Conservation (phyloP, 2,888 invertebrate genomes). For the Agriotes lineatus region DNA sequence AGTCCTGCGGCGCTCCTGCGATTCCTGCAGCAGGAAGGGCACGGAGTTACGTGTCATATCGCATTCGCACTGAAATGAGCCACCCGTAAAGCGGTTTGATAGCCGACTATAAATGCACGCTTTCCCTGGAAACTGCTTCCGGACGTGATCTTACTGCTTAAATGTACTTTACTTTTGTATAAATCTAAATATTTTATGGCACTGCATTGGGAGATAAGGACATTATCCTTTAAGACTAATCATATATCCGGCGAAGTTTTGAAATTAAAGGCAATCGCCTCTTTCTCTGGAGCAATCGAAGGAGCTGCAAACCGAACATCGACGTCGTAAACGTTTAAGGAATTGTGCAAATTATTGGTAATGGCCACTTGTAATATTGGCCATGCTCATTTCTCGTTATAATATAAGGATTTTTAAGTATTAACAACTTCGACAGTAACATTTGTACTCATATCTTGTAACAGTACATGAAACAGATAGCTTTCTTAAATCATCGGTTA, state of each 20-base stretch:
- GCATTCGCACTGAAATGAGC: constrained; percentile 42
- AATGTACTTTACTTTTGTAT: constrained; percentile 37
- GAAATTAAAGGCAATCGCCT: neutral
- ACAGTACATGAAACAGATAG: too few relatives aligned
- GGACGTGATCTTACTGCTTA: constrained; percentile 41
- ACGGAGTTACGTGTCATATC: constrained; percentile 40
- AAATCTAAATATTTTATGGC: constrained; percentile 34
- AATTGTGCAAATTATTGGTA: too few relatives aligned
- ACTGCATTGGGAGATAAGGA: constrained; percentile 24
- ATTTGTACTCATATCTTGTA: too few relatives aligned
- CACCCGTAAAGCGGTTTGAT: constrained; percentile 46
- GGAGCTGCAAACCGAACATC: too few relatives aligned
- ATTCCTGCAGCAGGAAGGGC: constrained; percentile 26
- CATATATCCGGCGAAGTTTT: neutral
- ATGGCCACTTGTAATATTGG: too few relatives aligned
- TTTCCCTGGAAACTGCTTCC: constrained; percentile 38
- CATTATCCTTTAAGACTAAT: neutral
- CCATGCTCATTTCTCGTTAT: too few relatives aligned
- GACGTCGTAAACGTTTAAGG: too few relatives aligned
- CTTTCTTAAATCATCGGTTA: too few relatives aligned
- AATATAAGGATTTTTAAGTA: too few relatives aligned
- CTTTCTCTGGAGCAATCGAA: too few relatives aligned
- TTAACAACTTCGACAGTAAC: too few relatives aligned
- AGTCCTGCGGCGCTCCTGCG: constrained; percentile 27
- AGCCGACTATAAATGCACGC: constrained; percentile 45